A percentile compares a stretch with the other conserved stretches of the same genome.
Evolutionary conservation across 2,797 vertebrate genomes (phyloP).

Genomic region (Sebastes reedi): DNA sequence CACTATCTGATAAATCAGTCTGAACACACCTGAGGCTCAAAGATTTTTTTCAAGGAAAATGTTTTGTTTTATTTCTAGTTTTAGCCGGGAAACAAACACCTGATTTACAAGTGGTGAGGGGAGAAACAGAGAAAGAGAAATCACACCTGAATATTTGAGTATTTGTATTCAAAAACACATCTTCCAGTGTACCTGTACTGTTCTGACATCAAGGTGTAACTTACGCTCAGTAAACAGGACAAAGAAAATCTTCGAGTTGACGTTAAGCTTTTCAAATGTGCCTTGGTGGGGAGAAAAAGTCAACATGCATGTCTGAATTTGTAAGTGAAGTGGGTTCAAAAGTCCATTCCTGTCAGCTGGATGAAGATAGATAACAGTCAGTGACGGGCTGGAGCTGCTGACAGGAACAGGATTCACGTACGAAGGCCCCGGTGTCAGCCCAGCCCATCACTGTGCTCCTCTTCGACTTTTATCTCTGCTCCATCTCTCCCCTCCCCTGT

Average conservation of each 20-base stretch:
- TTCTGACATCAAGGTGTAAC: neutral
- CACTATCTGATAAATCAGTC: neutral
- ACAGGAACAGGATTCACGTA: constrained; percentile 48
- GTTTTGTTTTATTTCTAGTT: neutral
- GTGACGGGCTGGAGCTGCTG: constrained; percentile 5
- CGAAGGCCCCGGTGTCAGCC: neutral
- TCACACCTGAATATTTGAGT: neutral
- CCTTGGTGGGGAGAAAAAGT: neutral
- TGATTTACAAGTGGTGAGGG: neutral
- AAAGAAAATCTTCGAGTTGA: neutral
- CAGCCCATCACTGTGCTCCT: constrained; percentile 5
- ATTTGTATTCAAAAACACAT: neutral
- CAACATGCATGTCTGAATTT: neutral
- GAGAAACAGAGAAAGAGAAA: neutral
- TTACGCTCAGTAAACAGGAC: neutral
- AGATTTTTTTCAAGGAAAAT: neutral
- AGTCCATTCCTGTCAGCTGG: constrained; percentile 2
- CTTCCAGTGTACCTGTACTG: neutral
- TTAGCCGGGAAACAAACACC: neutral
- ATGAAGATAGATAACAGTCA: constrained; percentile 19
- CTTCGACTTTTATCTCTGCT: constrained; percentile 41
- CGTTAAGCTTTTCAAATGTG: neutral
- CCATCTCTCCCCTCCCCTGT: constrained; percentile 44
- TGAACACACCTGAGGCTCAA: neutral
- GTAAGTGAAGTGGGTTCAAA: neutral